These are phyloP conservation scores for Oxyruncus cristatus DNA, from an alignment of 2,113 vertebrate genomes.

Conservation along the genomic window DNA sequence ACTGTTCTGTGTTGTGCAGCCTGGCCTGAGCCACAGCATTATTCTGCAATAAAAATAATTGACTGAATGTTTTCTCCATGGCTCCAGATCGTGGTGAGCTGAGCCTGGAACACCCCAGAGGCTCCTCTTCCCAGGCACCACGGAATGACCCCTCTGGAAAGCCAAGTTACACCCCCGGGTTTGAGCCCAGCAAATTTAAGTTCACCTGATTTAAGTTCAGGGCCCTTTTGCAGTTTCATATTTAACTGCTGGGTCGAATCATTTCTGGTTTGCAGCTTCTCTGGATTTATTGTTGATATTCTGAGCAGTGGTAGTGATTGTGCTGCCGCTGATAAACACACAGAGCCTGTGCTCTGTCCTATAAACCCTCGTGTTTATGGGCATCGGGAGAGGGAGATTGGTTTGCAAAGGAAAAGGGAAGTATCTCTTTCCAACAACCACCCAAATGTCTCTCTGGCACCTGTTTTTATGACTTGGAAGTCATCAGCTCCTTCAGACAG, in stretches of 20 bases:
- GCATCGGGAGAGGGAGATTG: not conserved
- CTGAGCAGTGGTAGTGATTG: not conserved
- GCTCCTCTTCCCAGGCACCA: not conserved
- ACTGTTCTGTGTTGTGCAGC: not conserved
- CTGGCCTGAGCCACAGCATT: not conserved
- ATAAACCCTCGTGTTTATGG: not conserved
- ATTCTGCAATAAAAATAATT: not conserved
- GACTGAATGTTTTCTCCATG: not conserved
- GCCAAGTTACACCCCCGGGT: accelerated
- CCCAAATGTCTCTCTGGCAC: not conserved
- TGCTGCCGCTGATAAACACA: not conserved
- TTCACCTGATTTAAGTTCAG: too few species aligned
- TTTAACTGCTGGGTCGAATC: not conserved
- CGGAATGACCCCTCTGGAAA: not conserved
- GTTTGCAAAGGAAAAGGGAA: not conserved
- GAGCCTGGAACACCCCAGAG: not conserved
- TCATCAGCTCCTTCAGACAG: not conserved
- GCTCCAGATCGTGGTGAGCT: not conserved
- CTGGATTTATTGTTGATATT: not conserved
- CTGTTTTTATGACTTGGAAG: not conserved
- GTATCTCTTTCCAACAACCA: not conserved
- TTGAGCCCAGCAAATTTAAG: not conserved
- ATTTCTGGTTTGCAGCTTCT: not conserved
- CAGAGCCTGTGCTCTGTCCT: not conserved
- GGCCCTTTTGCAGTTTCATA: not conserved